Base-by-base conservation (phyloP, 2,797 vertebrate species). In the Oreortyx pictus region DNA sequence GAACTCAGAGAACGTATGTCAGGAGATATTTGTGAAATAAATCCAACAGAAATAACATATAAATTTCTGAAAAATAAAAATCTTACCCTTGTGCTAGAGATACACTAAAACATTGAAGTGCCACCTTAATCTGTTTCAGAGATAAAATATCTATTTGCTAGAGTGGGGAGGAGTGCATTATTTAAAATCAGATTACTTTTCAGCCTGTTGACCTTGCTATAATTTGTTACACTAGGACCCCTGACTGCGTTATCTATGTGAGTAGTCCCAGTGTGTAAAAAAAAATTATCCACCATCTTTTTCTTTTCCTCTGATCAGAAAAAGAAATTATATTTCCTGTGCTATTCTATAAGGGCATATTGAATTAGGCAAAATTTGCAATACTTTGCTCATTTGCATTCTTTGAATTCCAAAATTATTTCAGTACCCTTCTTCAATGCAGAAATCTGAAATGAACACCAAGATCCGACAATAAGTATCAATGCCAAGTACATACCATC, bases 391-490 rank as follows among this genome's bases (percentile, higher is more conserved):
- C 60, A 52, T 20, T 92, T 71, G 44, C 43, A 84, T 66, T 47
- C 22, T 93, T 92, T 54, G 35, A 88, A 86, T 86, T 82, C 52
- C 4, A 74, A 65, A 82, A 86, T 78, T 71, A 89, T 89, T 93
- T 91, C 1, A 0, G 64, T 93, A 81, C 9, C 7, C 19, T 64
- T 64, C 61, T 57, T 75, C 78, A 33, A 33, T 81, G 49, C 33
- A 89, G 57, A 74, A 91, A 79, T 92, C 71, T 79, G 64, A 85
- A 54, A 49, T 44, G 39, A 82, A 93, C 27, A 82, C 39, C 19
- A 37, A 57, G 49, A 90, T 49, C 11, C 47, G 76, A 41, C 61
- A 93, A 76, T 49, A 79, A 68, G 66, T 78, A 47, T 0, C 17
- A 74, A 16, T 60, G 50, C 61, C 65, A 71, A 94, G 82, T 73